phyloP scores from a whole-genome alignment of 2,888 invertebrate genomes.

The Zaprionus bogoriensis region DNA sequence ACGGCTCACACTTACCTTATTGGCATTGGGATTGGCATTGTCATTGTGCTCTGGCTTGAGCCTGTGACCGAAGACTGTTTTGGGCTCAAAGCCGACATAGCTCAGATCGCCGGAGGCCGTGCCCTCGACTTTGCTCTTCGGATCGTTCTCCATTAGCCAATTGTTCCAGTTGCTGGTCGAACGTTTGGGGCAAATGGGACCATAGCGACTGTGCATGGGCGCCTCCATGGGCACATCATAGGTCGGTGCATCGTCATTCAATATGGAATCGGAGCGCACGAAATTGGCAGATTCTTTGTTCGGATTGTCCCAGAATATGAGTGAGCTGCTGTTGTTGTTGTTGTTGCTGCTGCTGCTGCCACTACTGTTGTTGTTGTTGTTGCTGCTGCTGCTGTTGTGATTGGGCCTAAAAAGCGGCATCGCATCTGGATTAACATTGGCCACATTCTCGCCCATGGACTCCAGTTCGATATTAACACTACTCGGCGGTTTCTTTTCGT shows the following conservation, averaged over 20 bases:
- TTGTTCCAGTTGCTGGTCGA: conserved; percentile 52
- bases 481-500: conserved; percentile 76
- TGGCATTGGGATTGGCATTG: conserved; percentile 52
- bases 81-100: conserved; percentile 45
- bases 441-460: conserved; percentile 33
- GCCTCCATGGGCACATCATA: conserved; percentile 85
- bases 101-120: conserved; percentile 33
- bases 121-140: conserved; percentile 45
- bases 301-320: conserved; percentile 48
- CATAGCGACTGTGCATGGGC: conserved; percentile 85
- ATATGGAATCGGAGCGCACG: conserved; percentile 84
- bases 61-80: conserved; percentile 26
- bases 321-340: conserved; percentile 42
- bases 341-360: conserved; percentile 27
- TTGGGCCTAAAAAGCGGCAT: conserved; percentile 38
- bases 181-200: conserved; percentile 86
- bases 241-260: conserved; percentile 86
- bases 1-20: conserved; percentile 45
- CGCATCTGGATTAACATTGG: conserved; percentile 10
- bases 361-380: conserved; percentile 25
- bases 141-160: conserved; percentile 62
- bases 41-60: conserved; percentile 50
- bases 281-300: conserved; percentile 74
- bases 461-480: conserved; percentile 66
- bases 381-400: conserved; percentile 23